These are phyloP conservation scores for Heliconius melpomene DNA, from an alignment of 1,140 invertebrate species.

Conservation along the genomic window DNA sequence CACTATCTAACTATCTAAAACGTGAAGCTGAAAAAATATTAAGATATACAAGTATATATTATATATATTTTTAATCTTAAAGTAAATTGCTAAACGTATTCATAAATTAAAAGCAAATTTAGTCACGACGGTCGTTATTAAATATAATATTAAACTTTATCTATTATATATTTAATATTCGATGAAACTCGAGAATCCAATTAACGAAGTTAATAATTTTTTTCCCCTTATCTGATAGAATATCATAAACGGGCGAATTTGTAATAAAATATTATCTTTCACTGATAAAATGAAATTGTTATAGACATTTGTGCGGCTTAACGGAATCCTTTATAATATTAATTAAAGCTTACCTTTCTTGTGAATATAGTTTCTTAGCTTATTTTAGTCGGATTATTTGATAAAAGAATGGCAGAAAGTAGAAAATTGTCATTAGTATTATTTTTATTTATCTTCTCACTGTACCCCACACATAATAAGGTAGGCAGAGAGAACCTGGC, in stretches of 20 bases:
- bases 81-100: too few relatives aligned
- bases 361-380: background rate
- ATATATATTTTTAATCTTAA: too few relatives aligned
- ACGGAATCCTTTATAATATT: background rate
- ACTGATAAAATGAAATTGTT: conserved; percentile 1
- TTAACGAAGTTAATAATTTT: conserved; percentile 19
- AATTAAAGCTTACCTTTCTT: background rate
- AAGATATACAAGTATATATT: too few relatives aligned
- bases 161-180: background rate
- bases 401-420: too few relatives aligned
- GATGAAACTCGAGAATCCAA: conserved; percentile 5
- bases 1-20: too few relatives aligned
- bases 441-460: too few relatives aligned
- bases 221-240: conserved; percentile 21
- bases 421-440: too few relatives aligned
- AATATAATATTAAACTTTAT: background rate
- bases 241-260: conserved; percentile 16
- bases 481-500: too few relatives aligned
- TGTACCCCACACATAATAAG: too few relatives aligned
- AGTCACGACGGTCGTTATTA: background rate
- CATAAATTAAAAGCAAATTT: too few relatives aligned
- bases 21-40: too few relatives aligned
- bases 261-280: conserved; percentile 24
- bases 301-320: background rate
- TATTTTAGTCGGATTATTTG: background rate